Conservation (phyloP, 2,113 vertebrate genomes). For the Eolophus roseicapilla region DNA sequence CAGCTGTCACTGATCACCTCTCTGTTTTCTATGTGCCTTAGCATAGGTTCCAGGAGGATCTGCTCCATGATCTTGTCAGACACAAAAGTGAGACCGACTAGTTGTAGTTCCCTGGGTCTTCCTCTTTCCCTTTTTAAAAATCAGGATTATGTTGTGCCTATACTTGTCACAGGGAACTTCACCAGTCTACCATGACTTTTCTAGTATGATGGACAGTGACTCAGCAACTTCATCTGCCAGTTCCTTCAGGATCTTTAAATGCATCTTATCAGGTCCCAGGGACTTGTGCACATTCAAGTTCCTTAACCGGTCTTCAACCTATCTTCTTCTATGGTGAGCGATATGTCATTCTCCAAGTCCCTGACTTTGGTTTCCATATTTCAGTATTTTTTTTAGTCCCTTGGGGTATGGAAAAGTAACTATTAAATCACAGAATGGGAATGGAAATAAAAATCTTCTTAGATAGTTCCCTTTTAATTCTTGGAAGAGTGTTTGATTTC, state of each 20-base stretch:
- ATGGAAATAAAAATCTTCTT: background rate
- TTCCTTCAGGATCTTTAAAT: background rate
- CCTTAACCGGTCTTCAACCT: background rate
- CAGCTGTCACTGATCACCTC: background rate
- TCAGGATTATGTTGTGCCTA: rapidly evolving
- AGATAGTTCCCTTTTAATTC: background rate
- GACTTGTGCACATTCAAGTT: background rate
- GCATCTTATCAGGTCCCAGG: background rate
- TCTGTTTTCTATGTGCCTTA: background rate
- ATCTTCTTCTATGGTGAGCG: rapidly evolving
- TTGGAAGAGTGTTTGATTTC: background rate
- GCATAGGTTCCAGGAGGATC: background rate
- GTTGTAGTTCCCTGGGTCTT: rapidly evolving
- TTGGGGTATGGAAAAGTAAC: background rate
- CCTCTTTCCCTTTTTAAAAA: background rate
- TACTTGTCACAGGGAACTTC: background rate
- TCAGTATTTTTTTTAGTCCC: background rate
- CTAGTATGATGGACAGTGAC: no score
- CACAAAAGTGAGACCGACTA: background rate
- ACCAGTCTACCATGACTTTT: background rate
- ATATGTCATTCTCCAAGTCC: background rate
- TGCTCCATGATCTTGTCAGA: background rate
- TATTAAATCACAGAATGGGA: background rate
- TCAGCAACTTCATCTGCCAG: background rate
- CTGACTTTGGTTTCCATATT: background rate